A percentile compares a stretch with the other conserved stretches of the same genome.
These are phyloP conservation scores for Crossoptilon crossoptilon DNA, from an alignment of 2,797 vertebrate species.

Conservation along the genomic window DNA sequence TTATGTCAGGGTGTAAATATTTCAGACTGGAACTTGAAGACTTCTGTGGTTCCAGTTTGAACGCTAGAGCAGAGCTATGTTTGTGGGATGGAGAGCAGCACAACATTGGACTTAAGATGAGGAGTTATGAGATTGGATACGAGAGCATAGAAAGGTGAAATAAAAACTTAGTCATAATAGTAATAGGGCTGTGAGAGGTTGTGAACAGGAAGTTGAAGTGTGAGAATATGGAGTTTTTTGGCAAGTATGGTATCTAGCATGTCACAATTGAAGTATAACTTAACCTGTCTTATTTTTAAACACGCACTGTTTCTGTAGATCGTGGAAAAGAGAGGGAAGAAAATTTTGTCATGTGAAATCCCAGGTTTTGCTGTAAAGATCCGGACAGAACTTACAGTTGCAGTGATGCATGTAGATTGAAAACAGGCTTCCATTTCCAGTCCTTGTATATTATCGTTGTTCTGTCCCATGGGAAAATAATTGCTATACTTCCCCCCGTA, in stretches of 20 bases:
- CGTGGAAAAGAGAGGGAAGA: neutral
- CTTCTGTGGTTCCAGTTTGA: neutral
- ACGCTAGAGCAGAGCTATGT: neutral
- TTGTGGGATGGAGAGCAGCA: neutral
- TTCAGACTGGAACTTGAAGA: neutral
- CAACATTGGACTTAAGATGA: neutral
- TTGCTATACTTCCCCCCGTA: accelerated
- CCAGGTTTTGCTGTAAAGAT: neutral
- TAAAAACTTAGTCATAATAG: neutral
- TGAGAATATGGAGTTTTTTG: neutral
- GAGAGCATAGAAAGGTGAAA: neutral
- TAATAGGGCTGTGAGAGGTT: neutral
- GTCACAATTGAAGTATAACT: neutral
- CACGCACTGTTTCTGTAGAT: neutral
- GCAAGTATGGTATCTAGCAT: neutral
- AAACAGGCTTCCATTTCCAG: neutral
- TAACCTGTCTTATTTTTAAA: neutral
- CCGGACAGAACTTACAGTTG: neutral
- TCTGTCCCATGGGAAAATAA: neutral
- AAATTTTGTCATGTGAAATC: neutral
- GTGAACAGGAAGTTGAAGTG: neutral
- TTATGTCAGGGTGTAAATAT: neutral
- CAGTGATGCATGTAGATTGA: neutral
- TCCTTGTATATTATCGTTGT: neutral
- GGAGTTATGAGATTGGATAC: neutral